phyloP scores from a whole-genome alignment of 1,140 invertebrate genomes.

The Macrobrachium rosenbergii region DNA sequence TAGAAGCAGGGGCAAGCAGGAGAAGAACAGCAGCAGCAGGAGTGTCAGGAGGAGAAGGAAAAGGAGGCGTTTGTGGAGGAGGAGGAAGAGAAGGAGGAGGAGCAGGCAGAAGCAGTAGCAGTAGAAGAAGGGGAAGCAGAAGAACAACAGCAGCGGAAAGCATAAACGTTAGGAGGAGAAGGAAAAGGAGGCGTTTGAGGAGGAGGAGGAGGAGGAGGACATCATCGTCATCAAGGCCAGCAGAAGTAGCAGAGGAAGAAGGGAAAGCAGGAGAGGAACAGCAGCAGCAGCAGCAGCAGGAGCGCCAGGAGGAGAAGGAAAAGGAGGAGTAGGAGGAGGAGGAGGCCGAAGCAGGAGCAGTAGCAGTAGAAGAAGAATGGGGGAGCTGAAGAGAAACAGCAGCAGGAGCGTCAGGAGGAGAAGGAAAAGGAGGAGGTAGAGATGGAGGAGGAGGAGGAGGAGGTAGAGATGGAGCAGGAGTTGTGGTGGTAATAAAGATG shows the following conservation, averaged over 20 bases:
- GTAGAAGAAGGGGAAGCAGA: background rate
- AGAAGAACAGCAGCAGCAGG: slow-evolving; percentile 7
- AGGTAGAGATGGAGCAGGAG: slow-evolving; percentile 54
- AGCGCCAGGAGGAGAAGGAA: background rate
- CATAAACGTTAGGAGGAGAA: background rate
- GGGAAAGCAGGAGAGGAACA: background rate
- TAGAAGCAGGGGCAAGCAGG: background rate
- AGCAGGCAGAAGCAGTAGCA: no score
- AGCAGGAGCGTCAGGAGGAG: background rate
- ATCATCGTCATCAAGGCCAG: background rate
- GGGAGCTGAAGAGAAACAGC: background rate
- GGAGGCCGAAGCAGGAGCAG: background rate
- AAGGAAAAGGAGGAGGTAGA: background rate
- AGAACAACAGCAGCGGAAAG: background rate
- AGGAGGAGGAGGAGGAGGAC: slow-evolving; percentile 2
- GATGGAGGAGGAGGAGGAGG: slow-evolving; percentile 4
- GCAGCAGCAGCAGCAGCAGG: background rate
- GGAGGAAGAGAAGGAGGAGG: background rate
- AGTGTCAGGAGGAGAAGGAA: background rate
- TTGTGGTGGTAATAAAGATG: slow-evolving; percentile 64
- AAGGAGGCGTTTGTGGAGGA: background rate
- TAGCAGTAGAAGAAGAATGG: background rate
- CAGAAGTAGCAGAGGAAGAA: background rate
- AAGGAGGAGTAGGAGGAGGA: background rate
- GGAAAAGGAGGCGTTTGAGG: background rate